Evolutionary conservation across 2,797 vertebrate genomes (phyloP).

Genomic region (Hyperoplus immaculatus): DNA sequence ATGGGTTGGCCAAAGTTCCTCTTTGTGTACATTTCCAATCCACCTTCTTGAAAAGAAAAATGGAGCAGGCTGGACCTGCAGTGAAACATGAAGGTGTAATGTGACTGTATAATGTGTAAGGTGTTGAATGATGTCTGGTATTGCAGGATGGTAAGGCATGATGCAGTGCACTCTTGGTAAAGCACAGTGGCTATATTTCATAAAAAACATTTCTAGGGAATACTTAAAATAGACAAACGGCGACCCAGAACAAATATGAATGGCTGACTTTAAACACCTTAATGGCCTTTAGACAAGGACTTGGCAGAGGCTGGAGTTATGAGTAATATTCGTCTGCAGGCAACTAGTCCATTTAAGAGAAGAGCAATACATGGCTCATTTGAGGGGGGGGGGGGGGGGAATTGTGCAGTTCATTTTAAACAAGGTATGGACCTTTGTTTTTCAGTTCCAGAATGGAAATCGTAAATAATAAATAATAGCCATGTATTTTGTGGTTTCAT

Average conservation of each 20-base stretch:
- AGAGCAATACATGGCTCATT: conserved; percentile 80
- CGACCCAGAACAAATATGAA: conserved; percentile 83
- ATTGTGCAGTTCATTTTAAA: conserved; percentile 64
- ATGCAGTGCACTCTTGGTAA: conserved; percentile 62
- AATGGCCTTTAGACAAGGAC: conserved; percentile 82
- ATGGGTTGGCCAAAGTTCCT: conserved; percentile 12
- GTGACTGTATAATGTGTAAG: conserved; percentile 57
- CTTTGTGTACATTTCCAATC: conserved; percentile 27
- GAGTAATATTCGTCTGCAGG: conserved; percentile 86
- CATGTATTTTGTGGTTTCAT: conserved; percentile 53
- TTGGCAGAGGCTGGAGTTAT: conserved; percentile 79
- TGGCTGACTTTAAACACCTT: conserved; percentile 84
- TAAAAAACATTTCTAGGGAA: conserved; percentile 61
- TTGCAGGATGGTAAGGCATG: conserved; percentile 46
- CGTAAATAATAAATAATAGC: conserved; percentile 79
- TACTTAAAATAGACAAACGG: conserved; percentile 74
- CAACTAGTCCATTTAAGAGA: conserved; percentile 82
- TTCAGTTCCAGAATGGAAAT: conserved; percentile 70
- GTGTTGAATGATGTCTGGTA: conserved; percentile 68
- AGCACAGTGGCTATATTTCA: conserved; percentile 66
- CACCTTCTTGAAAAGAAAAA: conserved; percentile 35
- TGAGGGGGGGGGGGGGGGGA: conserved; percentile 56
- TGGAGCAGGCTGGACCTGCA: conserved; percentile 32
- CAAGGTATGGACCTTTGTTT: conserved; percentile 80
- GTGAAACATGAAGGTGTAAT: conserved; percentile 43